Conservation (phyloP, 2,888 invertebrate species). For the Scaptomyza polygonia region DNA sequence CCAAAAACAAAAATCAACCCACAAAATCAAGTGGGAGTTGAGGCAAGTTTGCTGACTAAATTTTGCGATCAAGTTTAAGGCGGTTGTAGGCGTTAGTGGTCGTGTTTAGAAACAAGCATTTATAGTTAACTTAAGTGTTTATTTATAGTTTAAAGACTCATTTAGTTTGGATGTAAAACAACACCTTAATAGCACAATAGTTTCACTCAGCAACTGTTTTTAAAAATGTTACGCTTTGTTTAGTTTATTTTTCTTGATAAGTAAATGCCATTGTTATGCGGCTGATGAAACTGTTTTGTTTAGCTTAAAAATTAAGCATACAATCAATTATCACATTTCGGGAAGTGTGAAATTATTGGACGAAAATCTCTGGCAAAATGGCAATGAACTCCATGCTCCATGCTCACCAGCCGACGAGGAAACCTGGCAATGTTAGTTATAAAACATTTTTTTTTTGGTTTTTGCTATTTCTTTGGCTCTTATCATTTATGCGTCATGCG, state of each 20-base stretch:
- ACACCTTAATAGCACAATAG: slow-evolving; percentile 18
- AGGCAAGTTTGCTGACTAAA: slow-evolving; percentile 8
- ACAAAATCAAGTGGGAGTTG: slow-evolving; percentile 30
- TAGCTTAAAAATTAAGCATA: slow-evolving; percentile 15
- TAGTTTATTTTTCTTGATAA: slow-evolving; percentile 2
- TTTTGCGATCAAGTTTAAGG: slow-evolving; percentile 24
- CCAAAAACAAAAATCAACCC: slow-evolving; percentile 45
- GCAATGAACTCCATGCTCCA: slow-evolving; percentile 69
- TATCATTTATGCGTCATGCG: slow-evolving; percentile 70
- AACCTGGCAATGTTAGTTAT: slow-evolving; percentile 5
- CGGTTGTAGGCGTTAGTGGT: slow-evolving; percentile 40
- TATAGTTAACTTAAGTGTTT: slow-evolving; percentile 22
- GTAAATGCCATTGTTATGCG: slow-evolving; percentile 42
- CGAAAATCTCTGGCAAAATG: slow-evolving; percentile 11
- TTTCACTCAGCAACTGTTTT: slow-evolving; percentile 4
- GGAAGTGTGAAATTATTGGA: slow-evolving; percentile 41
- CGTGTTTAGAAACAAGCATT: slow-evolving; percentile 29
- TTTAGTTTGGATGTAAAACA: slow-evolving; percentile 11
- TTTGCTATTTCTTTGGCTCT: slow-evolving; percentile 19
- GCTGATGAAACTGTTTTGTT: slow-evolving; percentile 33
- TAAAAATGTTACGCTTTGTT: slow-evolving; percentile 50
- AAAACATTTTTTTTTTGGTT: slow-evolving; percentile 5
- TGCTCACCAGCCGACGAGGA: slow-evolving; percentile 64
- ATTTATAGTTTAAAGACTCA: slow-evolving; percentile 47
- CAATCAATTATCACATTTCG: slow-evolving; percentile 41